Base-by-base conservation (phyloP, 2,113 vertebrate species). In the Aix galericulata region DNA sequence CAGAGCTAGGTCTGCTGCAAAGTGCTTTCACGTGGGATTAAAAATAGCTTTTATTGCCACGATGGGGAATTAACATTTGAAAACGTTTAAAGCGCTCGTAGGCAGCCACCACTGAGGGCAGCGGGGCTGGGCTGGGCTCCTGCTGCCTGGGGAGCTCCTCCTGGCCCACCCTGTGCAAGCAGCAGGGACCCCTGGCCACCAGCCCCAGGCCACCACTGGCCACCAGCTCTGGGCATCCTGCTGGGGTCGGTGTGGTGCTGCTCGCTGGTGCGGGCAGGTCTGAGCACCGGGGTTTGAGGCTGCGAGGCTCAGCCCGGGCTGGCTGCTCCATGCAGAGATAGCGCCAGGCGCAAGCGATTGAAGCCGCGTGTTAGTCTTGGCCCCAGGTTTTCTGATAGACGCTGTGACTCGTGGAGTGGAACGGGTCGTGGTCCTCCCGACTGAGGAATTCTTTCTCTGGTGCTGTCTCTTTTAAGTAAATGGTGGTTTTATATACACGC, bases 11-110 rank as follows among this genome's bases (percentile, higher is more conserved):
- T 14, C 60, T 88, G 46, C 75, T 86, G 82, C 91, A 94, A 91
- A 86, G 59, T 22, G 84, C 76, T 95, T 94, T 95, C 89, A 74
- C 48, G 73, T 94, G 86, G 91, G 68, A 81, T 94, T 95, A 91
- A 94, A 97, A 96, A 81, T 64, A 91, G 75, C 56, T 90, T 91
- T 90, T 78, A 58, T 64, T 88, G 95, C 91, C 63, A 12, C 5
- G 17, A 46, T 2, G 87, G 62, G 78, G 87, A 94, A 88, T 94
- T 85, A 88, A 69, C 95, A 82, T 95, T 95, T 26, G 91, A 69
- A 93, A 80, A 38, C n/a, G 9, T 79, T 95, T 89, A 73, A 42
- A 68, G 53, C 18, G 79, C 36, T 94, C 62, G 42, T 10, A 23
- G 67, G 17, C 42, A 13, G 81, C 27, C 67, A 2, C 9, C 9